Percentiles rank a stretch among this genome's conserved stretches.
Evolutionary conservation across 2,797 vertebrate genomes (phyloP).

Genomic region (Sebastolobus alascanus): DNA sequence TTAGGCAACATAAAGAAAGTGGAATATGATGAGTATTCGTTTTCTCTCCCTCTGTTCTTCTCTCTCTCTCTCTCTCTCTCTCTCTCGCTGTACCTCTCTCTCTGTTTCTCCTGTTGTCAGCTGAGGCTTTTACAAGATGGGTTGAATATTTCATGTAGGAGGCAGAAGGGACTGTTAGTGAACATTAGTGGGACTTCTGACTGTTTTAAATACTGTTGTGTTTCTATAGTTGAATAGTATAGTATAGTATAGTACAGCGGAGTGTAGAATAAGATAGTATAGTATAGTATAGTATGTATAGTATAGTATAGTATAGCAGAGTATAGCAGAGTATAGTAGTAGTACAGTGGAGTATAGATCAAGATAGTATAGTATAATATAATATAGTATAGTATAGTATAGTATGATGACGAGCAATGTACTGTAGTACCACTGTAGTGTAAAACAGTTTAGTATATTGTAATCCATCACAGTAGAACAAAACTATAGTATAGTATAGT

Average conservation of each 20-base stretch:
- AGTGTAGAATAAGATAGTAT: no score
- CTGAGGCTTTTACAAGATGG: conserved; percentile 71
- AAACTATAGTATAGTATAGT: neutral
- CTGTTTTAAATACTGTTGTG: conserved; percentile 28
- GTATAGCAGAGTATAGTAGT: neutral
- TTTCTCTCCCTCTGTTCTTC: neutral
- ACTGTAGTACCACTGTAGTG: neutral
- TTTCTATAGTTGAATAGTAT: neutral
- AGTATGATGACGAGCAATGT: neutral
- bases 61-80: neutral
- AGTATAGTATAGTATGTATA: neutral
- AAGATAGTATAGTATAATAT: neutral
- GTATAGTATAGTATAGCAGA: no score
- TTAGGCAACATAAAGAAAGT: neutral
- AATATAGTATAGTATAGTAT: neutral
- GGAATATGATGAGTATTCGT: conserved; percentile 4
- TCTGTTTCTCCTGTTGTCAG: conserved; percentile 32
- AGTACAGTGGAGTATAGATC: neutral
- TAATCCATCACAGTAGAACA: no score
- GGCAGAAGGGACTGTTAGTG: conserved; percentile 48
- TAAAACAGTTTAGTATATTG: neutral
- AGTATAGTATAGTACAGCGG: neutral
- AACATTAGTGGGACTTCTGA: conserved; percentile 46
- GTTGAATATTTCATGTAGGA: conserved; percentile 84
- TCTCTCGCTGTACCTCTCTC: neutral